A percentile compares a stretch with the other conserved stretches of the same genome.
Evolutionary conservation across 1,140 invertebrate species (phyloP).

Genomic region (Aphelenchoides fujianensis): DNA sequence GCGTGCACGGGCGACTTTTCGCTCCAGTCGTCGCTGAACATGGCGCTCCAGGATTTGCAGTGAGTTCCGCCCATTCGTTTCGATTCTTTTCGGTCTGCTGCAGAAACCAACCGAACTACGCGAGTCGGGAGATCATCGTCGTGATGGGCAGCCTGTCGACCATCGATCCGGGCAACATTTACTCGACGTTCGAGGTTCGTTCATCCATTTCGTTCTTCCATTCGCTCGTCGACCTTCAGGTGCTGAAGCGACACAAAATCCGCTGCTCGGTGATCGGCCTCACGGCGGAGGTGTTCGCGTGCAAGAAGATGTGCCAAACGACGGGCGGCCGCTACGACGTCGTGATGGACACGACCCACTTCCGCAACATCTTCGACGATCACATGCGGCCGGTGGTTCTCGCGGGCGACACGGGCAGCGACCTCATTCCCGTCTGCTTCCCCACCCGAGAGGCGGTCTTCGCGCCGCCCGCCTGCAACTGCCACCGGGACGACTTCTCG

Average conservation of each 20-base stretch:
- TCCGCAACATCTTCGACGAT: conserved; percentile 69
- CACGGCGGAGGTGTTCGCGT: conserved; percentile 88
- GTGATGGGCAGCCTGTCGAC: conserved; percentile 89
- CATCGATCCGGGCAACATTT: conserved; percentile 91
- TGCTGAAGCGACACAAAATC: conserved; percentile 68
- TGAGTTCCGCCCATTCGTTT: conserved; percentile 40
- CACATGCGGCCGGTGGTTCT: conserved; percentile 82
- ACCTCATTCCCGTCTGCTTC: conserved; percentile 88
- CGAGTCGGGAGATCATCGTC: conserved; percentile 80
- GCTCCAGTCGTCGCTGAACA: conserved; percentile 85
- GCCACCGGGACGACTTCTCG: conserved; percentile 71
- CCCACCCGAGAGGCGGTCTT: conserved; percentile 62
- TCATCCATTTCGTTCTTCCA: conserved; percentile 24
- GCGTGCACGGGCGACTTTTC: conserved; percentile 80
- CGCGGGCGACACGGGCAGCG: conserved; percentile 69
- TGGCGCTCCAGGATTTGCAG: conserved; percentile 78
- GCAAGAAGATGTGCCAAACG: conserved; percentile 76
- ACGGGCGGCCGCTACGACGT: conserved; percentile 81
- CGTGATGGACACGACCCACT: conserved; percentile 85
- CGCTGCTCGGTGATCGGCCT: conserved; percentile 89
- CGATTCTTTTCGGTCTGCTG: conserved; percentile 23
- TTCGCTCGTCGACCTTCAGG: conserved; percentile 53
- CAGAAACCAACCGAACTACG: conserved; percentile 81
- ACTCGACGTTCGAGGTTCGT: conserved; percentile 73
- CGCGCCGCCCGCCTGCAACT: conserved; percentile 71